Percentiles rank a stretch among this genome's conserved stretches.
phyloP scores from a whole-genome alignment of 1,140 invertebrate genomes.

The Acromyrmex charruanus region DNA sequence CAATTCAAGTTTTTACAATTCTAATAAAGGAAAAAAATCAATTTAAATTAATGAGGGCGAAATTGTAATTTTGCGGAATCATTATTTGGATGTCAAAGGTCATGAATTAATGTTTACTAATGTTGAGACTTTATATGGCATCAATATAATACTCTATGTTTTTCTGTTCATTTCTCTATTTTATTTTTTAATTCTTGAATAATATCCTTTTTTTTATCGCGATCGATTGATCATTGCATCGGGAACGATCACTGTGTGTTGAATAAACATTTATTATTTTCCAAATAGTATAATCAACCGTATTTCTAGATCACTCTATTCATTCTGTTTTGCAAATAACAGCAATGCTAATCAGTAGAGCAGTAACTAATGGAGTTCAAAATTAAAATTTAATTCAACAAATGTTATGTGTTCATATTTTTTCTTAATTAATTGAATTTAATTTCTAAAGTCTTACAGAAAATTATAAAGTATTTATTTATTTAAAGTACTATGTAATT shows the following conservation, averaged over 20 bases:
- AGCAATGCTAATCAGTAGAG: not conserved
- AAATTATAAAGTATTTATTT: not conserved
- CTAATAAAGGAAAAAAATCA: constrained; percentile 33
- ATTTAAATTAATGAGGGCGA: constrained; percentile 10
- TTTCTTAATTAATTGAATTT: not conserved
- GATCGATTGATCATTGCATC: constrained; percentile 61
- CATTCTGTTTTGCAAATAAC: constrained; percentile 27
- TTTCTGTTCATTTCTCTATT: constrained; percentile 10
- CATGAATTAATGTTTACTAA: constrained; percentile 69
- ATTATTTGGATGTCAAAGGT: constrained; percentile 40
- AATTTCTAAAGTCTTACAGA: not conserved
- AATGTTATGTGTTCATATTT: not conserved
- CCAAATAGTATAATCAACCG: constrained; percentile 62
- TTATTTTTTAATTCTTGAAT: constrained; percentile 25
- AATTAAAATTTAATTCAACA: constrained; percentile 19
- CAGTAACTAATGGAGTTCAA: not conserved
- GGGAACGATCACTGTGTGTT: constrained; percentile 54
- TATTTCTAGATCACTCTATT: constrained; percentile 16
- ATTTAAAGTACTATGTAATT: not conserved
- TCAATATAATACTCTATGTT: not conserved
- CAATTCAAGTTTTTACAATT: constrained; percentile 38
- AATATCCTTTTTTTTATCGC: not conserved
- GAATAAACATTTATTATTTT: constrained; percentile 67
- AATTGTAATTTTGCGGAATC: constrained; percentile 11
- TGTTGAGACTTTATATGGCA: constrained; percentile 42